A percentile compares a stretch with the other conserved stretches of the same genome.
Conservation (phyloP, 2,113 vertebrate species). For the Seriola aureovittata region DNA sequence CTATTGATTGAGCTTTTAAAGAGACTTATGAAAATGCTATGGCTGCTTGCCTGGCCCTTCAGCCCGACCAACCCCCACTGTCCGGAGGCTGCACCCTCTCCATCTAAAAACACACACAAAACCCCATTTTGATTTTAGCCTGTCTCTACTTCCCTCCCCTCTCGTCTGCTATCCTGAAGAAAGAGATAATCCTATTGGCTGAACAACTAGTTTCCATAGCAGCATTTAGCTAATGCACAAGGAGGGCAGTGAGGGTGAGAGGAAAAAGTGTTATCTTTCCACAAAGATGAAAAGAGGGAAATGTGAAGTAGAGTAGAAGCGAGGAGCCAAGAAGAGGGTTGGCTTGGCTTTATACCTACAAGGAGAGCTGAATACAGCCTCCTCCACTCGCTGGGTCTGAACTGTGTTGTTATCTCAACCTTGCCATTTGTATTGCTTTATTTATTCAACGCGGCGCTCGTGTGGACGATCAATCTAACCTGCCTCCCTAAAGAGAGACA, state of each 20-base stretch:
- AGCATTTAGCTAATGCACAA: conserved; percentile 79
- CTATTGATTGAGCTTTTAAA: conserved; percentile 92
- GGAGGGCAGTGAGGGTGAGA: conserved; percentile 61
- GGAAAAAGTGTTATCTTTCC: conserved; percentile 62
- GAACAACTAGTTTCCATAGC: conserved; percentile 77
- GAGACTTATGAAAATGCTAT: conserved; percentile 88
- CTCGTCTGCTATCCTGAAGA: conserved; percentile 53
- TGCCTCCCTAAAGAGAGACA: conserved; percentile 57
- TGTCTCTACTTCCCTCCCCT: conserved; percentile 46
- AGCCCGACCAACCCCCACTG: conserved; percentile 79
- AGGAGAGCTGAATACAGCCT: conserved; percentile 46
- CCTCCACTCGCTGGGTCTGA: conserved; percentile 37
- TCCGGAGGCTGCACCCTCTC: conserved; percentile 68
- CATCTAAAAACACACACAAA: conserved; percentile 84
- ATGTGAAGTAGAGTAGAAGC: conserved; percentile 31
- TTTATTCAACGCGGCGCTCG: conserved; percentile 71
- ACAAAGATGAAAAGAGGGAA: conserved; percentile 71
- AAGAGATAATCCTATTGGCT: conserved; percentile 66
- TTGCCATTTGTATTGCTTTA: conserved; percentile 72
- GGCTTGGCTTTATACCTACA: conserved; percentile 50
- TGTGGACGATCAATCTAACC: conserved; percentile 75
- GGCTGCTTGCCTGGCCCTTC: conserved; percentile 78
- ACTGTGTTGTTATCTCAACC: conserved; percentile 65
- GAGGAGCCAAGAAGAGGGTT: conserved; percentile 30
- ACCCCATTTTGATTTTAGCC: conserved; percentile 81